phyloP scores from a whole-genome alignment of 2,113 vertebrate genomes.

The Centropristis striata region DNA sequence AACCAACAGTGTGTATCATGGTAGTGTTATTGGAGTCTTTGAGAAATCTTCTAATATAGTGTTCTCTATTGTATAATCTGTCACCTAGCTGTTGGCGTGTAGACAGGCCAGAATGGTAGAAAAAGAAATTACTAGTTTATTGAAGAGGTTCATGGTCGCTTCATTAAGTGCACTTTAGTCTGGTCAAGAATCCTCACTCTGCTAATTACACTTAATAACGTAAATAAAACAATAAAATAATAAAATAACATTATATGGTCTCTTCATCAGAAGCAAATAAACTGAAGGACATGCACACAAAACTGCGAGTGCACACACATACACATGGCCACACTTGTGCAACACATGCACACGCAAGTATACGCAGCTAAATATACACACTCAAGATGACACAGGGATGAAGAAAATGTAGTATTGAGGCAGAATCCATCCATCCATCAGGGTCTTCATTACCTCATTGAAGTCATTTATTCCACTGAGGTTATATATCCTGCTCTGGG shows the following conservation, averaged over 20 bases:
- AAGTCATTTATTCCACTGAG: conserved; percentile 70
- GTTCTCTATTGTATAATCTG: conserved; percentile 2
- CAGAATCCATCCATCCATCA: conserved; percentile 53
- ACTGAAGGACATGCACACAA: conserved; percentile 18
- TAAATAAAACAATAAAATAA: too few species aligned
- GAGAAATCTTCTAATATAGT: conserved; percentile 10
- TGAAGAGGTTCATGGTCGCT: conserved; percentile 63
- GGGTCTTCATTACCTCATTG: conserved; percentile 78
- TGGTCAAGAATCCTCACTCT: conserved; percentile 64
- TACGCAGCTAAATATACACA: conserved; percentile 19
- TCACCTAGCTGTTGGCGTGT: conserved; percentile 10
- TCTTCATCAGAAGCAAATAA: conserved; percentile 45
- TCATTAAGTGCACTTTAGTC: conserved; percentile 71
- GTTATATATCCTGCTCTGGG: conserved; percentile 56
- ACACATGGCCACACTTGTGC: not conserved
- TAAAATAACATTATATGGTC: conserved; percentile 52
- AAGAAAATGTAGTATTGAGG: conserved; percentile 27
- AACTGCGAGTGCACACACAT: not conserved
- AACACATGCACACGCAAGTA: not conserved
- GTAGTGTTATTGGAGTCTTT: not conserved
- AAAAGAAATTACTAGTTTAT: conserved; percentile 45
- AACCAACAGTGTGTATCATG: not conserved
- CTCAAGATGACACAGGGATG: not conserved
- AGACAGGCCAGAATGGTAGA: not conserved
- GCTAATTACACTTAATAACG: conserved; percentile 69